Evolutionary conservation across 2,888 invertebrate genomes (phyloP), one percentile per base, ranked within the genome.

Genomic region (Heteropelma amictum): DNA sequence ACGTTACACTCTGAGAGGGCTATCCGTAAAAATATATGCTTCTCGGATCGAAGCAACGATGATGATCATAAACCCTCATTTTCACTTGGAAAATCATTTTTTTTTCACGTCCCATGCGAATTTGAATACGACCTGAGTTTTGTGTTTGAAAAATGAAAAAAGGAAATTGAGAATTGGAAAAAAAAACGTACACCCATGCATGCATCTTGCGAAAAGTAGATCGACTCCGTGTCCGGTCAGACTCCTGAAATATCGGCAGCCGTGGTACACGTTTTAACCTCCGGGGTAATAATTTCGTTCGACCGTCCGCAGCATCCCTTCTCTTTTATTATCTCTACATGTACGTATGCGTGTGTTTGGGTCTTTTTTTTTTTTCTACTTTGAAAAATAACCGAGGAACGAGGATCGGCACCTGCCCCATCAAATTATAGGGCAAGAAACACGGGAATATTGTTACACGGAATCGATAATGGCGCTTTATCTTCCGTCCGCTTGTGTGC

Each of bases 401-500:
- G 38, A 40, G 21, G 58, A 35, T 33, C 58, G 47, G 40, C 75
- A 71, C 70, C 74, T 74, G 74, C 70, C 70, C 26, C 35, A 65
- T 67, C 56, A 40, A 75, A 67, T 75, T 75, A 71, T 61, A 54
- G 75, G 28, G 61, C 10, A 40, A 53, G 38, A 19, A 33, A 30
- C 23, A 49, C 3, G 53, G 33, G 49, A 61, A 49, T 42, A 56
- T 61, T 61, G 42, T 67, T 71, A 67, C 40, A 35, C 23, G 5
- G 45, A 61, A 51, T 49, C 47, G 35, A 68, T 49, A 26, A 49
- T 26, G 45, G 33, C 53, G 23, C 45, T 58, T 35, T 33, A 49
- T 35, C 21, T n/a, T 58, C 17, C 56, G n/a, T 19, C 28, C 12
- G 26, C 26, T 21, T 40, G n/a, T 42, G n/a, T 26, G 14, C 14